These are phyloP conservation scores for Schizothorax lantsangensis DNA, from an alignment of 2,797 vertebrate genomes.

Conservation along the genomic window DNA sequence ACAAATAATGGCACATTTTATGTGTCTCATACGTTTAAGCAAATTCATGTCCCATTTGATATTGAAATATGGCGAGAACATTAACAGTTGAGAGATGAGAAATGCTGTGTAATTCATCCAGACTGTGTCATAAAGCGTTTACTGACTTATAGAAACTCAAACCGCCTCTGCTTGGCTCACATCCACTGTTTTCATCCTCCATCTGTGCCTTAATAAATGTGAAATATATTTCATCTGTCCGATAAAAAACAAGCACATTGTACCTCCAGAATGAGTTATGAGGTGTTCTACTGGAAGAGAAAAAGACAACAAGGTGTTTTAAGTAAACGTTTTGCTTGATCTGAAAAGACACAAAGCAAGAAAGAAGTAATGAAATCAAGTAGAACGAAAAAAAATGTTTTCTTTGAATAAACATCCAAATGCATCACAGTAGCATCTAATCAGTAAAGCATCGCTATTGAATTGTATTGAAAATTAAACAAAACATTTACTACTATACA, in stretches of 20 bases:
- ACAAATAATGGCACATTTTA: neutral
- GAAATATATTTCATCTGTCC: neutral
- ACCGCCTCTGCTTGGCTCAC: neutral
- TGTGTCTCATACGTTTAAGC: neutral
- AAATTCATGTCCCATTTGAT: neutral
- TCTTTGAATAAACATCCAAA: neutral
- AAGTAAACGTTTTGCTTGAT: neutral
- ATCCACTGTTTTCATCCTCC: neutral
- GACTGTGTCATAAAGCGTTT: neutral
- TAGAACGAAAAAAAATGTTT: neutral
- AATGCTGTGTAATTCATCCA: neutral
- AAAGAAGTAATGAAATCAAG: neutral
- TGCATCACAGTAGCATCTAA: neutral
- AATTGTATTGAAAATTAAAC: neutral
- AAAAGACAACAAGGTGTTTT: neutral
- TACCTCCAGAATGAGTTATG: neutral
- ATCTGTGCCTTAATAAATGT: slow-evolving; percentile 23
- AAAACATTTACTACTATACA: too few species aligned
- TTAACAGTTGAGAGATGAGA: neutral
- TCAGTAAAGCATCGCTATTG: neutral
- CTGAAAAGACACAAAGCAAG: neutral
- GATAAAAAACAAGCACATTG: neutral
- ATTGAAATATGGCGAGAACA: neutral
- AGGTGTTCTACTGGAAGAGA: neutral
- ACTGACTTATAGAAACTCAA: neutral